Percentiles rank a stretch among this genome's conserved stretches.
Conservation (phyloP, 1,140 invertebrate species). For the Oreohelix idahoensis region DNA sequence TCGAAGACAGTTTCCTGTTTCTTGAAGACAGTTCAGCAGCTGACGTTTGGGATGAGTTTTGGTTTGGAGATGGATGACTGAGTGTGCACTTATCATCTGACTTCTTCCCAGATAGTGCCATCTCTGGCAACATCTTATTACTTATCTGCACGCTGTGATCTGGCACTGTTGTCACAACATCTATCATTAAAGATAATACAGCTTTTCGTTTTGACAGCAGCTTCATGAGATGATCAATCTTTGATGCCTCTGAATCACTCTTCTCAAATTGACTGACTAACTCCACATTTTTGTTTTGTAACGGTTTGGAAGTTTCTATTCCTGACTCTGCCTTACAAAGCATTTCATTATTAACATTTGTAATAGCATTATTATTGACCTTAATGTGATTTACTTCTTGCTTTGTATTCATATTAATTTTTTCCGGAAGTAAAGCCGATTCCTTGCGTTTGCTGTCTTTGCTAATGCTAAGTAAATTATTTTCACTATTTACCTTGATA, state of each 20-base stretch:
- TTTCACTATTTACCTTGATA: background rate
- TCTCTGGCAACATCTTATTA: no score
- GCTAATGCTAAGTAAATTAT: background rate
- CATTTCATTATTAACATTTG: conserved; percentile 6
- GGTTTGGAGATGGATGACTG: background rate
- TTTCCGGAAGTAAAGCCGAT: background rate
- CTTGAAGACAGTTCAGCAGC: background rate
- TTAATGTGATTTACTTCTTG: background rate
- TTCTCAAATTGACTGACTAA: background rate
- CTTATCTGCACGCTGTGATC: no score
- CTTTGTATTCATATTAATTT: conserved; percentile 11
- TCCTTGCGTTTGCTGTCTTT: background rate
- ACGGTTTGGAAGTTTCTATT: background rate
- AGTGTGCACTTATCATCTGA: no score
- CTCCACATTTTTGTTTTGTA: background rate
- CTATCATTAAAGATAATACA: conserved; percentile 48
- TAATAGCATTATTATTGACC: background rate
- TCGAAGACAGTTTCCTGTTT: background rate
- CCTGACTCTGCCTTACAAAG: background rate
- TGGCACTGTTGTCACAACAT: conserved; percentile 37
- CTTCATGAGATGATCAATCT: conserved; percentile 47
- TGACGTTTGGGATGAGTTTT: background rate
- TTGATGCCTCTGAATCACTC: background rate
- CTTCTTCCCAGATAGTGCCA: no score
- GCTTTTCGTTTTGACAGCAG: conserved; percentile 50